These are phyloP conservation scores for Cochlearius cochlearius DNA, from an alignment of 2,113 vertebrate species.

Conservation along the genomic window DNA sequence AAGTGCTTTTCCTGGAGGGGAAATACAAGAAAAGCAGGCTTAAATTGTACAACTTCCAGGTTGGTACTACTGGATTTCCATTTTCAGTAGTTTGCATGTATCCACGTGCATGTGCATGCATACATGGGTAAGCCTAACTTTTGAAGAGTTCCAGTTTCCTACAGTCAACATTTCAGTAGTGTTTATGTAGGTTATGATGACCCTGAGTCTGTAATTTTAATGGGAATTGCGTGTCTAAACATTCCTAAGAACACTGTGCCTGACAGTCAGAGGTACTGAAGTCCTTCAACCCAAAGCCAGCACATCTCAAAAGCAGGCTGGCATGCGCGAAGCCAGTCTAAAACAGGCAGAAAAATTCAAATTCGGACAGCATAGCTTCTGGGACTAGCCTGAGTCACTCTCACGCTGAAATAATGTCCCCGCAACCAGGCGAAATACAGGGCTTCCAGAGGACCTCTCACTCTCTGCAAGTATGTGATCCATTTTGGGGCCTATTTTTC, in stretches of 20 bases:
- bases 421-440: neutral
- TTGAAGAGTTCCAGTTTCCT: neutral
- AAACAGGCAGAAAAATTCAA: neutral
- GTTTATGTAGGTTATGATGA: neutral
- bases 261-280: neutral
- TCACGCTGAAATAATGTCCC: neutral
- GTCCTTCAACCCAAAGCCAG: neutral
- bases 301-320: neutral
- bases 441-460: neutral
- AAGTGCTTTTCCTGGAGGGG: neutral
- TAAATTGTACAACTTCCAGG: neutral
- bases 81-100: neutral
- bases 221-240: neutral
- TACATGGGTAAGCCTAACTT: neutral
- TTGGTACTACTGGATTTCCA: neutral
- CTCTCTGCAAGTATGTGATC: neutral
- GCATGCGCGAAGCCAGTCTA: neutral
- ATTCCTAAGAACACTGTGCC: neutral
- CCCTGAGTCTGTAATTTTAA: neutral
- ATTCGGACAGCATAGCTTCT: neutral
- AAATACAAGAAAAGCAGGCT: neutral
- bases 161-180: neutral
- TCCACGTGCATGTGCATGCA: too few species aligned
- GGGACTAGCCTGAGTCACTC: neutral
- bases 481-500: neutral